Percentiles rank a stretch among this genome's conserved stretches.
Evolutionary conservation across 2,797 vertebrate species (phyloP).

Genomic region (Premnoplex brunnescens): DNA sequence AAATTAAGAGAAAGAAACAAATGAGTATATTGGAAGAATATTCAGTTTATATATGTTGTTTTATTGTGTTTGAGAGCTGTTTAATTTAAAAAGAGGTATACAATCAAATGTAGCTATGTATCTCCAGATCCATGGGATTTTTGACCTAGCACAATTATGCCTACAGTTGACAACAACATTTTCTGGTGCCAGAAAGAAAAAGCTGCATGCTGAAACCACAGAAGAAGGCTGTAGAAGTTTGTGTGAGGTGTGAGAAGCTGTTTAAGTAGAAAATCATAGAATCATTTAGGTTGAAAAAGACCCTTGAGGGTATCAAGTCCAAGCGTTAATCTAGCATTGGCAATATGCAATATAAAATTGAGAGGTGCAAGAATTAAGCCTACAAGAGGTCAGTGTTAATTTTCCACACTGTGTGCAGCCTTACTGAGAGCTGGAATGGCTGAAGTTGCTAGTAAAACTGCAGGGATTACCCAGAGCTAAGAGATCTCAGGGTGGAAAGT

Average conservation of each 20-base stretch:
- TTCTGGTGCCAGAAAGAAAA: neutral
- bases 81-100: neutral
- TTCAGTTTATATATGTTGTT: neutral
- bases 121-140: neutral
- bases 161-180: neutral
- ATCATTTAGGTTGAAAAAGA: neutral
- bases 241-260: neutral
- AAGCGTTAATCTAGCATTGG: neutral
- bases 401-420: neutral
- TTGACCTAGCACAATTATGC: neutral
- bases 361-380: neutral
- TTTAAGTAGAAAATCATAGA: neutral
- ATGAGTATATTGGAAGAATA: neutral
- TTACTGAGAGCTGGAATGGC: neutral
- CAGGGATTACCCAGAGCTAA: neutral
- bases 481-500: neutral
- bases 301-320: neutral
- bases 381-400: neutral
- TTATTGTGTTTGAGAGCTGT: neutral
- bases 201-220: neutral
- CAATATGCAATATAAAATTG: neutral
- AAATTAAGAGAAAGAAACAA: neutral
- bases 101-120: neutral
- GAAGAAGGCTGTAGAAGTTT: neutral
- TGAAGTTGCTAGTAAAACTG: neutral